phyloP scores from a whole-genome alignment of 2,113 vertebrate species.

The Dromiciops gliroides region DNA sequence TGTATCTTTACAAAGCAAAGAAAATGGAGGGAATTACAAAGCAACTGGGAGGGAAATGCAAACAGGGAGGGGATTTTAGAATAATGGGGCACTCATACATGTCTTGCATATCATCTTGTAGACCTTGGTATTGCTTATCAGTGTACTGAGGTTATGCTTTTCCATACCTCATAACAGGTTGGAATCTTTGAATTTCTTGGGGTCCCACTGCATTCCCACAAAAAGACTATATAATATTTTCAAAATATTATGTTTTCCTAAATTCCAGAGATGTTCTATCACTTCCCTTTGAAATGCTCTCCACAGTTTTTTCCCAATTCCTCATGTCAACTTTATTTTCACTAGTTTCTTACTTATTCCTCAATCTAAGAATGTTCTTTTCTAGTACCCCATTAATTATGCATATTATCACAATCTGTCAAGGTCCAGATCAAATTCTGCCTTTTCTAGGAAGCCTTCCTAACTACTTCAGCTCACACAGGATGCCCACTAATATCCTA shows the following conservation, averaged over 20 bases:
- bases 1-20: no score
- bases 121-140: no score
- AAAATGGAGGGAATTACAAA: no score
- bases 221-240: no score
- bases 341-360: background rate
- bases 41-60: no score
- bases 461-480: background rate
- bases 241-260: background rate
- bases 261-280: background rate
- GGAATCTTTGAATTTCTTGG: no score
- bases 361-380: background rate
- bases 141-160: no score
- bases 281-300: background rate
- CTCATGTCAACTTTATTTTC: background rate
- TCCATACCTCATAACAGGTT: no score
- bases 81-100: no score
- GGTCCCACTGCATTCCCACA: no score
- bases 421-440: background rate
- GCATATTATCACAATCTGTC: background rate
- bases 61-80: no score
- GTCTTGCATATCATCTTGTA: no score
- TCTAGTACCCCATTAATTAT: background rate
- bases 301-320: background rate
- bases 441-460: background rate
- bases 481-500: background rate